phyloP scores from a whole-genome alignment of 2,797 vertebrate genomes.

The Chloroceryle amazona region DNA sequence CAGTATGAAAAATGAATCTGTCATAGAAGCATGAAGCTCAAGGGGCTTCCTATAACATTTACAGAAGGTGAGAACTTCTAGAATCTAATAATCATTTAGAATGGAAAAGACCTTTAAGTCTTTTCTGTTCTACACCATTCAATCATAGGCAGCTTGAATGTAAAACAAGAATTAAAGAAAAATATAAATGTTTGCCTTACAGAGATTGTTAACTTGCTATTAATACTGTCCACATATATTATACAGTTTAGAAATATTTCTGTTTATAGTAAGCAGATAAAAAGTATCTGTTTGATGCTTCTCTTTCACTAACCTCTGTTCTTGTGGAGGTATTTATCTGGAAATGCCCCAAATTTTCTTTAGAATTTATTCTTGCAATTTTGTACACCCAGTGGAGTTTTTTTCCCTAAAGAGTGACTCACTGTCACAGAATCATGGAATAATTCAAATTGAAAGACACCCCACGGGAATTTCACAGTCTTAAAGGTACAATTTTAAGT shows the following conservation, averaged over 20 bases:
- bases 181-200: not conserved
- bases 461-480: not conserved
- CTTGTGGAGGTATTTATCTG: not conserved
- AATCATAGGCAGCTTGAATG: not conserved
- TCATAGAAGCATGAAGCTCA: not conserved
- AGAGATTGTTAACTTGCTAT: not conserved
- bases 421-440: not conserved
- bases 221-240: not conserved
- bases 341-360: not conserved
- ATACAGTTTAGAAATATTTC: not conserved
- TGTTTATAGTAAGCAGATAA: not conserved
- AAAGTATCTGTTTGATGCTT: not conserved
- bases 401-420: not conserved
- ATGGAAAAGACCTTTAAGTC: not conserved
- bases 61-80: not conserved
- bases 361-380: not conserved
- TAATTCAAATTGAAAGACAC: not conserved
- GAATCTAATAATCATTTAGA: too few relatives aligned
- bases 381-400: not conserved
- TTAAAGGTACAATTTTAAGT: not conserved
- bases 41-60: not conserved
- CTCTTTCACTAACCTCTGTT: not conserved
- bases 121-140: too few relatives aligned
- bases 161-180: not conserved
- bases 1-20: not conserved